A percentile compares a stretch with the other conserved stretches of the same genome.
Evolutionary conservation across 2,797 vertebrate species (phyloP).

Genomic region (Cynopterus sphinx): DNA sequence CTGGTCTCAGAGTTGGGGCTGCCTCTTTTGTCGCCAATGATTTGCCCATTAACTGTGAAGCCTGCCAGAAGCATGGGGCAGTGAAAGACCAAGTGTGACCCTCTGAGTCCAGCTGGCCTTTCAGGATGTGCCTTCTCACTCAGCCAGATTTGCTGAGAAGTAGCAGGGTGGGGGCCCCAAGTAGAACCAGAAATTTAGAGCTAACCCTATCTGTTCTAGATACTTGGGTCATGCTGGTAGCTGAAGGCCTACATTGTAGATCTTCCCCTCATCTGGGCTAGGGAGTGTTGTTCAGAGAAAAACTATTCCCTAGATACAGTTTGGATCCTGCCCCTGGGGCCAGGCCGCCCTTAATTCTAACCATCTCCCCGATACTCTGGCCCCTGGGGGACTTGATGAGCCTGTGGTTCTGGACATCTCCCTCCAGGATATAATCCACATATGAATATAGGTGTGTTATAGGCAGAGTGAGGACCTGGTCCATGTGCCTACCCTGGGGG

Average conservation of each 20-base stretch:
- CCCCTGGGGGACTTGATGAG: neutral
- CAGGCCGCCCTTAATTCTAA: neutral
- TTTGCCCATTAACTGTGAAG: constrained; percentile 91
- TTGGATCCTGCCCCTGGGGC: neutral
- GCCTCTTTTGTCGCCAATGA: constrained; percentile 89
- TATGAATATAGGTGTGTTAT: neutral
- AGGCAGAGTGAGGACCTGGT: neutral
- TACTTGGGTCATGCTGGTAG: neutral
- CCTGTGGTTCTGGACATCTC: neutral
- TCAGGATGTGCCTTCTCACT: neutral
- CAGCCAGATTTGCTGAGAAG: neutral
- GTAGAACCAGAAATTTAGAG: neutral
- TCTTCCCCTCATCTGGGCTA: neutral
- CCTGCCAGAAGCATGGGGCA: constrained; percentile 82
- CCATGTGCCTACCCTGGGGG: neutral
- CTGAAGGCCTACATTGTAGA: neutral
- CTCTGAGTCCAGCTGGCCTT: neutral
- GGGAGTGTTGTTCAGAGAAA: neutral
- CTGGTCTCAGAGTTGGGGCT: constrained; percentile 76
- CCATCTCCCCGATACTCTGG: neutral
- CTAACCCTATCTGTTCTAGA: neutral
- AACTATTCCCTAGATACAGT: neutral
- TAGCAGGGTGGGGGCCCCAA: neutral
- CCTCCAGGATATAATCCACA: neutral
- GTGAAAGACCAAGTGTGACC: neutral